These are phyloP conservation scores for Phalloptychus januarius DNA, from an alignment of 2,797 vertebrate species.

Conservation along the genomic window DNA sequence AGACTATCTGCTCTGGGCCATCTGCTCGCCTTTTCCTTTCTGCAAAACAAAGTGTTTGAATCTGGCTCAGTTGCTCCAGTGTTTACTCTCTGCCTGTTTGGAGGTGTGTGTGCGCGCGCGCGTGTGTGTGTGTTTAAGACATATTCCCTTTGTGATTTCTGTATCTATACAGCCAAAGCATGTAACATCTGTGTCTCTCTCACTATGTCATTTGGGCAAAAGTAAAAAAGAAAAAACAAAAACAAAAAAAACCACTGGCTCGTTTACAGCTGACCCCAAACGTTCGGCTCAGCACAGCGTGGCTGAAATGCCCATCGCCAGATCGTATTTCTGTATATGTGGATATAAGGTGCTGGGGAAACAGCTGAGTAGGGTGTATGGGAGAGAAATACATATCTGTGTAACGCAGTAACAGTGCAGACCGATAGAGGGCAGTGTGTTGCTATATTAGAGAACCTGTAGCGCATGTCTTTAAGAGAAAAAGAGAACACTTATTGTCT, in stretches of 20 bases:
- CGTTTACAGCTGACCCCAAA: conserved; percentile 39
- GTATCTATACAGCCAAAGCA: conserved; percentile 45
- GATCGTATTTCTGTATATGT: conserved; percentile 32
- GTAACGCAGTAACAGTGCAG: conserved; percentile 22
- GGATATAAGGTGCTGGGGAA: conserved; percentile 15
- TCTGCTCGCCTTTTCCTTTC: conserved; percentile 82
- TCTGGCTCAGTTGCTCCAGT: conserved; percentile 90
- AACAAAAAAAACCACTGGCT: conserved; percentile 8
- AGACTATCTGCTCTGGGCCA: conserved; percentile 97
- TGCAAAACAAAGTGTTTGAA: conserved; percentile 79
- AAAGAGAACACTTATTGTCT: background rate
- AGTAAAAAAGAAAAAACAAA: background rate
- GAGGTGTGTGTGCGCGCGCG: conserved; percentile 49
- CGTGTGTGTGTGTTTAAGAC: conserved; percentile 29
- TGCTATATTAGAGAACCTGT: conserved; percentile 43
- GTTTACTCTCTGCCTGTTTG: conserved; percentile 83
- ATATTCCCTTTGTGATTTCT: conserved; percentile 56
- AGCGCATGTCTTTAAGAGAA: conserved; percentile 8
- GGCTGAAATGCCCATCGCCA: conserved; percentile 18
- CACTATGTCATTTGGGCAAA: conserved; percentile 34
- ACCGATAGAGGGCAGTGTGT: conserved; percentile 75
- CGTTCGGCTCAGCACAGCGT: conserved; percentile 20
- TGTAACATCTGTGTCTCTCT: conserved; percentile 61
- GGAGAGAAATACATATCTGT: conserved; percentile 10
- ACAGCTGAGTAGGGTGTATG: conserved; percentile 23